Evolutionary conservation across 1,140 invertebrate genomes (phyloP), one percentile per base, ranked within the genome.

Genomic region (Epicauta chinensis): DNA sequence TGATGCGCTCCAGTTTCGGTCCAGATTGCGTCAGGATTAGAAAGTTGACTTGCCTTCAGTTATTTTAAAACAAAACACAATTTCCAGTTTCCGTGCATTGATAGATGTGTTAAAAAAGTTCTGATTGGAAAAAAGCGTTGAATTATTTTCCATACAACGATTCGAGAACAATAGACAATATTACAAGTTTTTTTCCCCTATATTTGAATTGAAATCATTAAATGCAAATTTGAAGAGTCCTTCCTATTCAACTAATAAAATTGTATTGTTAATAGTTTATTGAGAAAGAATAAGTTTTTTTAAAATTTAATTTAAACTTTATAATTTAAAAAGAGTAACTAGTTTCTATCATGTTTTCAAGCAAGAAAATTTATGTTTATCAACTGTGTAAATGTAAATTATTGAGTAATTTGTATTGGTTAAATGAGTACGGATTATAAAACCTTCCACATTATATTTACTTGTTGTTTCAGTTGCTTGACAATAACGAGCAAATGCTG

Each of bases 221-320:
- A 35, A 46, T 35, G 43, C 17, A 46, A 46, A 46, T 46, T 35
- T 34, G 43, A 46, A 46, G 34, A 46, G 23, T 46, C 43, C 30
- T 29, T 31, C n/a, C n/a, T 23, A 23, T 7, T 23, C 23, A 46
- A 46, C 43, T 46, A 46, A 46, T 46, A 46, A 46, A 35, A 16
- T 46, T 46, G 43, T 46, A 46, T 46, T 46, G 43, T 35, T 46
- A 47, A 37, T 12, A 15, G 45, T 47, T 23, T 34, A 29, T 47
- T 38, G 35, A 37, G 37, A 16, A n/a, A 16, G 31, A 7, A 7
- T 7, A 16, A 46, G 43, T 46, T 46, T 35, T 23, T 15, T 46
- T 36, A 34, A 34, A 46, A 46, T 34, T 46, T 46, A 46, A 46
- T 46, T 46, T 46, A 35, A 46, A 46, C n/a, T 46, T 46, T 15